Conservation (phyloP, 2,888 invertebrate genomes). For the Andrena chrysosceles region DNA sequence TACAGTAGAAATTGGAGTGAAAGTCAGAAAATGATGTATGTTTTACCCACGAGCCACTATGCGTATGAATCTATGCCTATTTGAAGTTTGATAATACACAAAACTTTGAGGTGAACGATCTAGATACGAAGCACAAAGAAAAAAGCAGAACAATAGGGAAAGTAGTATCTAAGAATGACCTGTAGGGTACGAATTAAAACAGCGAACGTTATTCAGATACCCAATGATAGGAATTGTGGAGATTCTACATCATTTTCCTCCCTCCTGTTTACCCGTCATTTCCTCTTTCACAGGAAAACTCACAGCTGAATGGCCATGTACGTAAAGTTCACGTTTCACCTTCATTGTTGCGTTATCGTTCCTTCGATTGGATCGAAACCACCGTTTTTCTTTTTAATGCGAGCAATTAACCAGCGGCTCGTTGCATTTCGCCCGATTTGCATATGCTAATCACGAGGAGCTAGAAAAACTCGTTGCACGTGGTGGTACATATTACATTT, state of each 20-base stretch:
- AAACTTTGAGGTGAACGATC: too few relatives aligned
- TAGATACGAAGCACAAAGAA: background rate
- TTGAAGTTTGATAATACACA: too few relatives aligned
- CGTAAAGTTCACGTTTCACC: slow-evolving; percentile 18
- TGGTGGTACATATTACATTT: background rate
- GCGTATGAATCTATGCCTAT: too few relatives aligned
- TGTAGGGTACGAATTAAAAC: background rate
- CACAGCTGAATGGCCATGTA: background rate
- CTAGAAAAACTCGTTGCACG: slow-evolving; percentile 18
- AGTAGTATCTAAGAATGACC: background rate
- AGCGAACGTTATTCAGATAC: background rate
- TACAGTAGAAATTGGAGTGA: background rate
- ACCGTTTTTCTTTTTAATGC: background rate
- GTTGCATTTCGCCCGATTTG: slow-evolving; percentile 28
- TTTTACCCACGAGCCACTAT: too few relatives aligned
- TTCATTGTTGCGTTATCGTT: slow-evolving; percentile 6
- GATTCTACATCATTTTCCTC: slow-evolving; percentile 20
- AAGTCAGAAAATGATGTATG: background rate
- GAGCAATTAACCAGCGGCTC: slow-evolving; percentile 10
- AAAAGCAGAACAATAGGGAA: slow-evolving; percentile 1
- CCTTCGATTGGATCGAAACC: background rate
- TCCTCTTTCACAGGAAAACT: background rate
- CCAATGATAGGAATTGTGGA: background rate
- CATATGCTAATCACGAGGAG: slow-evolving; percentile 29
- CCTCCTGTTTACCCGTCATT: background rate